These are phyloP conservation scores for Myopa testacea DNA, from an alignment of 2,888 invertebrate genomes.

Conservation along the genomic window DNA sequence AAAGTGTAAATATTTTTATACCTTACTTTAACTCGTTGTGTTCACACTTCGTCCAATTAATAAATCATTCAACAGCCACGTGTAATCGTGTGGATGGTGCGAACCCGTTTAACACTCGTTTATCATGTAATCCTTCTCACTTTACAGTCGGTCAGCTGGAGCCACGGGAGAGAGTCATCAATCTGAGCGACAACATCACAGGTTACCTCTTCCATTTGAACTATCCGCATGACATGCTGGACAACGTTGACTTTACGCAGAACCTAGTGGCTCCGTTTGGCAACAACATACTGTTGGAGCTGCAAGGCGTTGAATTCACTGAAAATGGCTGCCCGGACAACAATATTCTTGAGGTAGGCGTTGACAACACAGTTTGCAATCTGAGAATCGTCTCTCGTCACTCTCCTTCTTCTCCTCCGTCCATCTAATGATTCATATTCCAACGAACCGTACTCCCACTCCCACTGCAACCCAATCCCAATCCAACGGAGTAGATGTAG, in stretches of 20 bases:
- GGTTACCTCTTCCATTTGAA: conserved; percentile 72
- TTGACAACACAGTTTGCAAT: background rate
- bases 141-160: conserved; percentile 60
- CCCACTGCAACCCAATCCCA: no score
- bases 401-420: no score
- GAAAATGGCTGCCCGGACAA: conserved; percentile 69
- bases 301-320: conserved; percentile 69
- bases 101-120: background rate
- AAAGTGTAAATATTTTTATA: no score
- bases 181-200: conserved; percentile 67
- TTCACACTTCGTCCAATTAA: background rate
- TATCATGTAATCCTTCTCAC: conserved; percentile 16
- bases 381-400: no score
- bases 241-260: conserved; percentile 71
- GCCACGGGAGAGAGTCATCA: conserved; percentile 69
- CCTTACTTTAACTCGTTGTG: background rate
- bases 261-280: conserved; percentile 73
- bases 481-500: no score
- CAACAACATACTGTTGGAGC: conserved; percentile 69
- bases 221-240: conserved; percentile 71
- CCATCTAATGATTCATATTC: no score
- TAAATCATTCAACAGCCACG: no score
- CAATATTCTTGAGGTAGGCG: conserved; percentile 71
- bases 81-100: background rate
- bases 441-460: no score